Percentiles rank a stretch among this genome's conserved stretches.
phyloP scores from a whole-genome alignment of 2,888 invertebrate species.

The Mythimna albipuncta region DNA sequence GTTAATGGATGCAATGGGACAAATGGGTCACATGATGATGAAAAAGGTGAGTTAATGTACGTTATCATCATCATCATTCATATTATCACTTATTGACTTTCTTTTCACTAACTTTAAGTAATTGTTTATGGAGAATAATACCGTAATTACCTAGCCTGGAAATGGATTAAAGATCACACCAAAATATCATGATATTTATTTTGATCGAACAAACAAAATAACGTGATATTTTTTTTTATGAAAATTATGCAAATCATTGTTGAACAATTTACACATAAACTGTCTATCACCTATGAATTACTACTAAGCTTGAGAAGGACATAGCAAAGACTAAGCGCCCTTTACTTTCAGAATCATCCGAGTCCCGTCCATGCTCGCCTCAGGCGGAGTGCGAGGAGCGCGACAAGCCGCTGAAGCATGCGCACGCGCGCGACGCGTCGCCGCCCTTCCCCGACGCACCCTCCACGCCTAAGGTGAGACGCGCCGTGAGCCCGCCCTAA shows the following conservation, averaged over 20 bases:
- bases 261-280: conserved; percentile 15
- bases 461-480: conserved; percentile 91
- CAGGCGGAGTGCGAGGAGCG: conserved; percentile 56
- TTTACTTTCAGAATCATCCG: conserved; percentile 52
- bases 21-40: conserved; percentile 80
- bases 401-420: conserved; percentile 84
- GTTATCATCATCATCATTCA: conserved; percentile 52
- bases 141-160: background rate
- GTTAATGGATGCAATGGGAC: conserved; percentile 72
- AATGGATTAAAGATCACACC: background rate
- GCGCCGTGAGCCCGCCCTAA: conserved; percentile 31
- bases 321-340: background rate
- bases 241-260: background rate
- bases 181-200: background rate
- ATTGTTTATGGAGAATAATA: conserved; percentile 1
- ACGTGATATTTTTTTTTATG: background rate
- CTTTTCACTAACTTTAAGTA: conserved; percentile 13
- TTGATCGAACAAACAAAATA: background rate
- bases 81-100: conserved; percentile 35
- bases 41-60: conserved; percentile 75
- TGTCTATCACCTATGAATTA: background rate
- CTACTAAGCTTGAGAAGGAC: background rate
- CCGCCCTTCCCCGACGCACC: conserved; percentile 92
- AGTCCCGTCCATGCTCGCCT: conserved; percentile 53
- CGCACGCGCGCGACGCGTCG: conserved; percentile 84